Evolutionary conservation across 1,140 invertebrate species (phyloP).

Genomic region (Pemphigus obesinymphae): DNA sequence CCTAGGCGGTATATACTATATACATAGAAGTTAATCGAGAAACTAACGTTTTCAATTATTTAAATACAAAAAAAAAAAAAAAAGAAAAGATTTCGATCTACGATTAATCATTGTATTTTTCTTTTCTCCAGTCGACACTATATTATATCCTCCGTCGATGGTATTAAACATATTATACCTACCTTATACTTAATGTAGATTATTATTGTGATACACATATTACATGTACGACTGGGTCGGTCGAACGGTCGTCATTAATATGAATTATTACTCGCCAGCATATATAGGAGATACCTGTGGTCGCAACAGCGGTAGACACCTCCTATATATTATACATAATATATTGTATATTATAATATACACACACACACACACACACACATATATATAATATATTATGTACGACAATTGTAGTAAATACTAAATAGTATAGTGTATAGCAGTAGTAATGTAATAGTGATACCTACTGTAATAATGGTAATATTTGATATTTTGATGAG

Average conservation of each 20-base stretch:
- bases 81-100: neutral
- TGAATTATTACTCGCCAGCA: neutral
- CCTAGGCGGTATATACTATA: neutral
- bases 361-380: too few species aligned
- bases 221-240: neutral
- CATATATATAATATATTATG: too few species aligned
- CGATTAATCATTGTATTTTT: conserved; percentile 3
- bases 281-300: neutral
- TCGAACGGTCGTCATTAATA: neutral
- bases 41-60: conserved; percentile 8
- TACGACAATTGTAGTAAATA: neutral
- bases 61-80: neutral
- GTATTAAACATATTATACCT: neutral
- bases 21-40: neutral
- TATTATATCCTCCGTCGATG: neutral
- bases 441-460: neutral
- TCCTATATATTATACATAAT: neutral
- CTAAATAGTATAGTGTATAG: neutral
- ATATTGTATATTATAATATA: neutral
- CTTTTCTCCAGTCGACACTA: neutral
- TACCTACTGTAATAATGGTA: neutral
- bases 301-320: neutral
- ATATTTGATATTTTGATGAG: neutral
- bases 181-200: neutral
- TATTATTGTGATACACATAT: neutral